Evolutionary conservation across 2,113 vertebrate species (phyloP).

Genomic region (Globicephala melas): DNA sequence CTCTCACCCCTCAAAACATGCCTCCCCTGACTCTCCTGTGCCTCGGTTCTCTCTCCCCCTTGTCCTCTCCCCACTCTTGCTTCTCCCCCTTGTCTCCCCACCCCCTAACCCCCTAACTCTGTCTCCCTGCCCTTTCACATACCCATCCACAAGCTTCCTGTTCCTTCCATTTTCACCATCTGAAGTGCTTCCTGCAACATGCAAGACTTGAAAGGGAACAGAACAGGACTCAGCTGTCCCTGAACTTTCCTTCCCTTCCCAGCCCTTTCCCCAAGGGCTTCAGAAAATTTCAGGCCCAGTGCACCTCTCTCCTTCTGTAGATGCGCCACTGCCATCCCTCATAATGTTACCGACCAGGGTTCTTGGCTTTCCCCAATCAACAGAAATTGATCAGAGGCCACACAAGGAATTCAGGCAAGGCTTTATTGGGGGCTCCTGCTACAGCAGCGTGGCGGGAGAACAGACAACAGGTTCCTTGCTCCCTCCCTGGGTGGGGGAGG

Average conservation of each 20-base stretch:
- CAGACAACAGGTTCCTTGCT: no score
- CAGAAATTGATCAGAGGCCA: no score
- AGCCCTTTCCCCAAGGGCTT: background rate
- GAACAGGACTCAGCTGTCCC: background rate
- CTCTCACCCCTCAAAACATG: fast-evolving
- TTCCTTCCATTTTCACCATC: background rate
- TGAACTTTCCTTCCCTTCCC: background rate
- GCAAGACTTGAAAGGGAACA: background rate
- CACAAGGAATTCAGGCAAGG: no score
- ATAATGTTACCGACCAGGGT: no score
- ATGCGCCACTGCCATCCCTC: background rate
- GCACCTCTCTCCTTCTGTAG: background rate
- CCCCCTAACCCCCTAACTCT: background rate
- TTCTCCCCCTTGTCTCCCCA: no score
- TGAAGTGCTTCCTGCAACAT: background rate
- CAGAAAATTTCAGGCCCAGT: background rate
- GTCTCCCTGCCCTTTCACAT: background rate
- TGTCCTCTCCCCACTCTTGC: no score
- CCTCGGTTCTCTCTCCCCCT: background rate
- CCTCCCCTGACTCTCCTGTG: background rate
- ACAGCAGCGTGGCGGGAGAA: no score
- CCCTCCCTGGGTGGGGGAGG: no score
- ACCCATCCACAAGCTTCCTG: background rate
- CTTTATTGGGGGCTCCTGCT: no score
- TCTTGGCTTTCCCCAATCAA: no score